Conservation (phyloP, 2,888 invertebrate genomes). For the Morinoia aosen region DNA sequence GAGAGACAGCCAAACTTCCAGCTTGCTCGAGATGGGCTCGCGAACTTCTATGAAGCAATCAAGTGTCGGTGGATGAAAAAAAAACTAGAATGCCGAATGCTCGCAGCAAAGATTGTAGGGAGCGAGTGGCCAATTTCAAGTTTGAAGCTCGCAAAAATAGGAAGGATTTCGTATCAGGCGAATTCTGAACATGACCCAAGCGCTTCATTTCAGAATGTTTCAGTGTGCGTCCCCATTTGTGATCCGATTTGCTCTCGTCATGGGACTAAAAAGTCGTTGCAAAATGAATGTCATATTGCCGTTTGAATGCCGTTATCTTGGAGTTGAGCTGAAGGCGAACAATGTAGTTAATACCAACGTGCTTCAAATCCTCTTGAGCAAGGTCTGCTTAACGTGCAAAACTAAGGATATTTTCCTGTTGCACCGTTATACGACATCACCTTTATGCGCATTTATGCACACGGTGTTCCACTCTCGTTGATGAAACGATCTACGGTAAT, state of each 20-base stretch:
- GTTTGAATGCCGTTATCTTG: too few species aligned
- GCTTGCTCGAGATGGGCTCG: not conserved
- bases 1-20: not conserved
- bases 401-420: too few species aligned
- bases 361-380: too few species aligned
- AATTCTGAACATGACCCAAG: not conserved
- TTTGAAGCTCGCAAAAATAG: not conserved
- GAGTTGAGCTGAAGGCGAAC: too few species aligned
- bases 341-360: too few species aligned
- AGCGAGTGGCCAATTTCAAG: not conserved
- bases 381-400: too few species aligned
- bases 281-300: too few species aligned
- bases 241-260: not conserved
- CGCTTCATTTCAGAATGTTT: not conserved
- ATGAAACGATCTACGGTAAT: too few species aligned
- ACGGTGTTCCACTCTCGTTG: too few species aligned
- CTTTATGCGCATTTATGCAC: too few species aligned
- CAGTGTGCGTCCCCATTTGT: not conserved
- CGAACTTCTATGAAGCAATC: not conserved
- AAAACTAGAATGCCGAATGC: not conserved
- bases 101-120: not conserved
- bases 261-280: too few species aligned
- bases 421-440: too few species aligned
- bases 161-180: not conserved
- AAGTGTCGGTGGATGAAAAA: conserved; percentile 1